A percentile compares a stretch with the other conserved stretches of the same genome.
Evolutionary conservation across 1,140 invertebrate species (phyloP).

Genomic region (Dendrolimus kikuchii): DNA sequence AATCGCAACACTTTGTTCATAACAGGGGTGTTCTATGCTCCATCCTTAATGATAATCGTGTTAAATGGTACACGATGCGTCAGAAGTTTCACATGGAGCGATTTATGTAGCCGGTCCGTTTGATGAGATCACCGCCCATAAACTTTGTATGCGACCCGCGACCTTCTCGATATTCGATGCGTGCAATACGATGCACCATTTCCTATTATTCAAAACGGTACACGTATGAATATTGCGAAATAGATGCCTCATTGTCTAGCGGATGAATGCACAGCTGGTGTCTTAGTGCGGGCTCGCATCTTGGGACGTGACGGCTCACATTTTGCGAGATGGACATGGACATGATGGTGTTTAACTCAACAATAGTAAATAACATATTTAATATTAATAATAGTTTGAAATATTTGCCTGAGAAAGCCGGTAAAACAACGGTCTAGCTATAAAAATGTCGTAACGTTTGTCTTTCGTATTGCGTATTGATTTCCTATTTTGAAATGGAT

Average conservation of each 20-base stretch:
- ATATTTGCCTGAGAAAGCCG: too few relatives aligned
- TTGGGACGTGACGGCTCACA: constrained; percentile 5
- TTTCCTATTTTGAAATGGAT: constrained; percentile 7
- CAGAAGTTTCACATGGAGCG: constrained; percentile 50
- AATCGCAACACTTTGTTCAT: constrained; percentile 16
- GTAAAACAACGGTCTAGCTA: background rate
- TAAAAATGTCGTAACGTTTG: constrained; percentile 1
- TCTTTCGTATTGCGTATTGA: constrained; percentile 1
- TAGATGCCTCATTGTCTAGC: constrained; percentile 55
- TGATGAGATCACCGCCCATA: constrained; percentile 63
- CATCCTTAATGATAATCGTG: constrained; percentile 55
- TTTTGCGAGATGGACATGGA: background rate
- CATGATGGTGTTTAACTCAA: too few relatives aligned
- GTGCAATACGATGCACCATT: constrained; percentile 56
- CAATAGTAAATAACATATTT: too few relatives aligned
- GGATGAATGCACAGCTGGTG: constrained; percentile 20
- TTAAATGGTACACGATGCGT: constrained; percentile 27
- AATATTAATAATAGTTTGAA: too few relatives aligned
- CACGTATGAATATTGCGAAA: constrained; percentile 44
- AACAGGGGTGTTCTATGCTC: constrained; percentile 56
- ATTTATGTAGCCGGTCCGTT: constrained; percentile 62
- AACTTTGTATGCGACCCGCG: constrained; percentile 60
- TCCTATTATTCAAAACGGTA: constrained; percentile 58
- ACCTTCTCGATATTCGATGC: constrained; percentile 59
- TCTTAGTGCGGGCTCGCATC: constrained; percentile 19